Conservation (phyloP, 2,888 invertebrate genomes). For the Ophonus ardosiacus region DNA sequence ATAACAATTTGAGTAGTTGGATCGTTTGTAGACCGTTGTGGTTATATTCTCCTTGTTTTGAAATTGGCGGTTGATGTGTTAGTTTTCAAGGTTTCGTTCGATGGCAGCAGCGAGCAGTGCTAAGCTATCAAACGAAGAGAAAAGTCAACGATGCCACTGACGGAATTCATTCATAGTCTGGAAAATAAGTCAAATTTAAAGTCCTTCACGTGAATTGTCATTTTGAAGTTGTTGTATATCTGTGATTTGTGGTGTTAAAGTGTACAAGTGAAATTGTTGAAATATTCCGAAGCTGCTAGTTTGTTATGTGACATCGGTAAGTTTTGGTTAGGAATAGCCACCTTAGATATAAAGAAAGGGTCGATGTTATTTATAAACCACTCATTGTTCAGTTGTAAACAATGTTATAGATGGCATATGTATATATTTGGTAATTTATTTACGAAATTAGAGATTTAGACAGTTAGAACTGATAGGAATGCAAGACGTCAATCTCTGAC, state of each 20-base stretch:
- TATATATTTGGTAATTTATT: conserved; percentile 42
- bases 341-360: conserved; percentile 51
- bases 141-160: conserved; percentile 64
- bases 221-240: conserved; percentile 17
- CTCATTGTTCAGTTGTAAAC: conserved; percentile 39
- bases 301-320: conserved; percentile 65
- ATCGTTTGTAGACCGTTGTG: not conserved
- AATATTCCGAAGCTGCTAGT: conserved; percentile 40
- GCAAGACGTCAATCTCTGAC: conserved; percentile 70
- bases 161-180: conserved; percentile 62
- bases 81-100: conserved; percentile 5
- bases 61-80: conserved; percentile 22
- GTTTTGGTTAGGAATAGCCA: conserved; percentile 63
- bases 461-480: conserved; percentile 67
- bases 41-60: not conserved
- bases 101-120: conserved; percentile 22
- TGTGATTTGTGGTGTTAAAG: conserved; percentile 59
- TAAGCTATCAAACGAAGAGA: conserved; percentile 55
- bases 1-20: too few relatives aligned
- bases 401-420: conserved; percentile 11
- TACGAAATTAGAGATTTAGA: conserved; percentile 41
- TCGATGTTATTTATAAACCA: conserved; percentile 33
- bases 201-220: conserved; percentile 57
- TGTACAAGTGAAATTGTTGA: conserved; percentile 53
- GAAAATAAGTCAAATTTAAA: conserved; percentile 58